Percentiles rank a stretch among this genome's conserved stretches.
Conservation (phyloP, 1,140 invertebrate species). For the Lerema accius region DNA sequence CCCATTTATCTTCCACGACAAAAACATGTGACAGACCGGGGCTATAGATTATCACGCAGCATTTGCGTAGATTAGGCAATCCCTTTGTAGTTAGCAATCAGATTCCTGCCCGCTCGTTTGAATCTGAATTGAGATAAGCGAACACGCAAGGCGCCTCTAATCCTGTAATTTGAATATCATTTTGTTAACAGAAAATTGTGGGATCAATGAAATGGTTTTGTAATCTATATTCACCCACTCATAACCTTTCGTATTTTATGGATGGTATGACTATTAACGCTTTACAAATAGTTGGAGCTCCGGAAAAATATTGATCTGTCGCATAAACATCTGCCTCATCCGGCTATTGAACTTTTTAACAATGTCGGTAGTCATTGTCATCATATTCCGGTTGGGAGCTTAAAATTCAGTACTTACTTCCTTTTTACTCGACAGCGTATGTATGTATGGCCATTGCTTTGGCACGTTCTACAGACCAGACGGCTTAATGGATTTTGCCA, state of each 20-base stretch:
- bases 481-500: too few species aligned
- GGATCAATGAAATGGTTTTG: constrained; percentile 3
- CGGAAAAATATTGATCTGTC: too few species aligned
- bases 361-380: too few species aligned
- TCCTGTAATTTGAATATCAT: constrained; percentile 15
- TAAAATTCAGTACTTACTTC: too few species aligned
- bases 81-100: constrained; percentile 29
- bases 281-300: too few species aligned
- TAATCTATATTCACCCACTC: neutral
- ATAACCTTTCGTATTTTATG: constrained; percentile 2
- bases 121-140: constrained; percentile 28
- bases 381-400: too few species aligned
- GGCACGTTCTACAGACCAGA: too few species aligned
- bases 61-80: constrained; percentile 30
- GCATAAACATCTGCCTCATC: too few species aligned
- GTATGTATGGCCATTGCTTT: too few species aligned
- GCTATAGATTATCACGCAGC: constrained; percentile 25
- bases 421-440: too few species aligned
- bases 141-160: constrained; percentile 12
- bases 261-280: too few species aligned
- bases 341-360: too few species aligned
- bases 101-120: constrained; percentile 12
- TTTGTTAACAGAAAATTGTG: constrained; percentile 10
- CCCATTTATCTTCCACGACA: constrained; percentile 18
- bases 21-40: constrained; percentile 22